Evolutionary conservation across 1,140 invertebrate species (phyloP).

Genomic region (Orchestia grillus): DNA sequence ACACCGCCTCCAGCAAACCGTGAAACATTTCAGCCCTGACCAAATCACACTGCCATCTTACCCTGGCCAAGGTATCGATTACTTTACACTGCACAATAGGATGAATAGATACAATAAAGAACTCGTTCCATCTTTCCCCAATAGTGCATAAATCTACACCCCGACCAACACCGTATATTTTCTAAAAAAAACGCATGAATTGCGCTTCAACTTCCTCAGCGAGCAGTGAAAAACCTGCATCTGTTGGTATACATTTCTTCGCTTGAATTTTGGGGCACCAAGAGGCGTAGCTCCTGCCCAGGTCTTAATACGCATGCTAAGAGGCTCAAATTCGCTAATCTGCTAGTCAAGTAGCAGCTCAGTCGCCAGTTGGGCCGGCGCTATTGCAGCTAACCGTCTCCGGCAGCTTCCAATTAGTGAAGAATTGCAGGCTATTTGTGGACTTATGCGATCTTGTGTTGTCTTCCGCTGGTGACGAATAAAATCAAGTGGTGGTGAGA

Average conservation of each 20-base stretch:
- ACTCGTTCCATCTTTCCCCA: background rate
- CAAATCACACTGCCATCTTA: background rate
- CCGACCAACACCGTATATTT: background rate
- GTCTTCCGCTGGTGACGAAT: background rate
- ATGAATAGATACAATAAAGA: background rate
- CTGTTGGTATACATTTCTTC: background rate
- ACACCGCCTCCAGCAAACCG: too few species aligned
- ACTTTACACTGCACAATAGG: background rate
- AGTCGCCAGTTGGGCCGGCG: background rate
- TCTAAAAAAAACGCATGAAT: background rate
- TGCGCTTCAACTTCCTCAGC: background rate
- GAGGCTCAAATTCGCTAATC: background rate
- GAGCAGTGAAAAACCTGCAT: background rate
- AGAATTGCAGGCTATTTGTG: background rate
- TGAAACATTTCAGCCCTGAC: too few species aligned
- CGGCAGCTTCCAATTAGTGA: background rate
- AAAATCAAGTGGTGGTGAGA: background rate
- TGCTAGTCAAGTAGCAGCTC: background rate
- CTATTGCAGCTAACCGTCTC: background rate
- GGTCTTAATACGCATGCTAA: background rate
- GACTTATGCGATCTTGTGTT: background rate
- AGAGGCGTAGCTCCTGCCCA: background rate
- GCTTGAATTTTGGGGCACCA: background rate
- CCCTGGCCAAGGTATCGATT: background rate
- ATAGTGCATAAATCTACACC: background rate